A percentile compares a stretch with the other conserved stretches of the same genome.
Evolutionary conservation across 2,888 invertebrate species (phyloP).

Genomic region (Idaea dimidiata): DNA sequence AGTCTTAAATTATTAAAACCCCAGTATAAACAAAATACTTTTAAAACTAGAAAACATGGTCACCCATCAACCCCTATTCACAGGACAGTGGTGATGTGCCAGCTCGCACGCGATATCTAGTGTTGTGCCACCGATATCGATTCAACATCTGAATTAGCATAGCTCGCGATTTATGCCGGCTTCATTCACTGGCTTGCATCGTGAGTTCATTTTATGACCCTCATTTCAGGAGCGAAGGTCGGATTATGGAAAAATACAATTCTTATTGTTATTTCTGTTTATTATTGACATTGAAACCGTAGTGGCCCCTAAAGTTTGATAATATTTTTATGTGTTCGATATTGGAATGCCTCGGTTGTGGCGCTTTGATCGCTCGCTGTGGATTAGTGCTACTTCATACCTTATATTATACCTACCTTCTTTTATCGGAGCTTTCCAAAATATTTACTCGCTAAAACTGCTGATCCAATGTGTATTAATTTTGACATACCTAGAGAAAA

Average conservation of each 20-base stretch:
- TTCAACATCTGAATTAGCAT: slow-evolving; percentile 42
- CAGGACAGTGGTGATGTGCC: slow-evolving; percentile 60
- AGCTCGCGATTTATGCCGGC: slow-evolving; percentile 29
- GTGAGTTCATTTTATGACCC: slow-evolving; percentile 18
- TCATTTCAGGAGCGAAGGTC: slow-evolving; percentile 23
- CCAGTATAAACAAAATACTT: slow-evolving; percentile 6
- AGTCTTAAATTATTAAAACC: too few species aligned
- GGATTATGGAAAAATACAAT: neutral
- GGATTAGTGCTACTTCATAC: too few species aligned
- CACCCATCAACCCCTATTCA: slow-evolving; percentile 43
- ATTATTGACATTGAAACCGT: neutral
- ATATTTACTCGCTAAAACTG: too few species aligned
- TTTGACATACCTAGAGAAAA: too few species aligned
- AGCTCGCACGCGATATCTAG: slow-evolving; percentile 68
- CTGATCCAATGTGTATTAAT: too few species aligned
- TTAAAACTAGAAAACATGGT: slow-evolving; percentile 33
- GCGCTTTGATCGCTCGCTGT: too few species aligned
- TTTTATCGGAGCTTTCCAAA: too few species aligned
- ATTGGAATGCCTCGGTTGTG: too few species aligned
- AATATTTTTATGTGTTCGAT: too few species aligned
- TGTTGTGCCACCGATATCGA: slow-evolving; percentile 67
- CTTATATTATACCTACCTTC: too few species aligned
- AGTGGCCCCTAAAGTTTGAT: neutral
- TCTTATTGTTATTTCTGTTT: neutral
- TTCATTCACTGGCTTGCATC: slow-evolving; percentile 31